Evolutionary conservation across 2,888 invertebrate species (phyloP).

Genomic region (Eucera pruinosa): DNA sequence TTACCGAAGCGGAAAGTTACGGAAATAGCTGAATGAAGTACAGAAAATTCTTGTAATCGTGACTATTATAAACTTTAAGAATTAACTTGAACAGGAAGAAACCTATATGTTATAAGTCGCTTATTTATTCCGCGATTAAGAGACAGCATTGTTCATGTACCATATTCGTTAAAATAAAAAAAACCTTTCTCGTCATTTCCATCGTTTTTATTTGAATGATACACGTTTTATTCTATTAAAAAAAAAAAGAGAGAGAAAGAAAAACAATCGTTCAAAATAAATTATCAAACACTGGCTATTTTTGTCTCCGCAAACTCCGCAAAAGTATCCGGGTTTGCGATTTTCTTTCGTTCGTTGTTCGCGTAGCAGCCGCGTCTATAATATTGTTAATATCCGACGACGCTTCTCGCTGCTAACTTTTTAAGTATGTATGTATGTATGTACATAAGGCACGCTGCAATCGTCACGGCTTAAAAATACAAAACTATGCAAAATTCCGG

Average conservation of each 20-base stretch:
- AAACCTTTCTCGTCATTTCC: conserved; percentile 5
- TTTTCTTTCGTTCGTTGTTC: too few relatives aligned
- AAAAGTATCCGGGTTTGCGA: too few relatives aligned
- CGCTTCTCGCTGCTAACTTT: too few relatives aligned
- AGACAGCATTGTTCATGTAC: conserved; percentile 13
- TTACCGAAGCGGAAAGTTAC: conserved; percentile 8
- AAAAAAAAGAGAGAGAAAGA: too few relatives aligned
- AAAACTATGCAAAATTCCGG: conserved; percentile 1
- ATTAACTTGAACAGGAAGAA: neutral
- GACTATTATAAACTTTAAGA: too few relatives aligned
- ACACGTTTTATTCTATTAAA: conserved; percentile 39
- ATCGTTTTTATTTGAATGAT: conserved; percentile 39
- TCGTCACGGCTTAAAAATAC: conserved; percentile 22
- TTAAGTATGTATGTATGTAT: neutral
- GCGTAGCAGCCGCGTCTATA: too few relatives aligned
- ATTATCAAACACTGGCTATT: conserved; percentile 8
- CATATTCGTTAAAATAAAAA: conserved; percentile 26
- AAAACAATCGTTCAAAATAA: conserved; percentile 17
- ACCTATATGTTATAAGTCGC: conserved; percentile 19
- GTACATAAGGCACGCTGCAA: conserved; percentile 44
- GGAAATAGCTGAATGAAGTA: neutral
- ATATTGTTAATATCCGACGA: too few relatives aligned
- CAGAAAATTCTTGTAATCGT: neutral
- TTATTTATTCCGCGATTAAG: conserved; percentile 26
- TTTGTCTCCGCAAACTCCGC: too few relatives aligned